Conservation (phyloP, 2,888 invertebrate species). For the Copidosoma aretas region DNA sequence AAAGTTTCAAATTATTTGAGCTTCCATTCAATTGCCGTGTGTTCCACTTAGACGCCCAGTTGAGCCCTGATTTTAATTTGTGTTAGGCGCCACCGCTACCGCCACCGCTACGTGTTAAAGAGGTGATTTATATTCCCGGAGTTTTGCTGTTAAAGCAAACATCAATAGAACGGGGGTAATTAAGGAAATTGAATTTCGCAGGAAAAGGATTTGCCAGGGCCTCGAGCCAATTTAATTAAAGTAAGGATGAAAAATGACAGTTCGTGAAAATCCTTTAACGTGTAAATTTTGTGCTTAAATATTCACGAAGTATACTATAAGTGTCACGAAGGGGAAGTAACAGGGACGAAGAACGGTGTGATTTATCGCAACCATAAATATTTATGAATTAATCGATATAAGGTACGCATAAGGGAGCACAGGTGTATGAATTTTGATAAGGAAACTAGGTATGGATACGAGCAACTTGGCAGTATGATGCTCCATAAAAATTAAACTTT, state of each 20-base stretch:
- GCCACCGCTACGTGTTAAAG: not conserved
- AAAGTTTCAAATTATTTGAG: no score
- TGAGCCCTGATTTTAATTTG: conserved; percentile 20
- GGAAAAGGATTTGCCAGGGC: not conserved
- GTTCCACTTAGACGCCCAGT: not conserved
- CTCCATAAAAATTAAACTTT: no score
- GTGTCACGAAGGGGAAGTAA: no score
- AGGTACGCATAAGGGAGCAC: no score
- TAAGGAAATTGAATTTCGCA: conserved; percentile 3
- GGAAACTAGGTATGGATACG: no score
- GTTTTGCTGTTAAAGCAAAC: conserved; percentile 12
- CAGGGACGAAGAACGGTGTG: no score
- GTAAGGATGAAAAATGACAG: not conserved
- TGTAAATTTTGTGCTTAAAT: not conserved
- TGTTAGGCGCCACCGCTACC: not conserved
- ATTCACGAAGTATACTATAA: not conserved
- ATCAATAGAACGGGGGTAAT: conserved; percentile 13
- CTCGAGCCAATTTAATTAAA: not conserved
- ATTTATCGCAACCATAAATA: no score
- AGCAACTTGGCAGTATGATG: no score
- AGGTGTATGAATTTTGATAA: no score
- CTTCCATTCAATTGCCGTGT: no score
- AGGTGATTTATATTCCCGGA: conserved; percentile 14
- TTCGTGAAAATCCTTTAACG: not conserved
- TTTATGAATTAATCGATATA: no score